Evolutionary conservation across 2,888 invertebrate species (phyloP).

Genomic region (Sinohyriopsis cumingii): DNA sequence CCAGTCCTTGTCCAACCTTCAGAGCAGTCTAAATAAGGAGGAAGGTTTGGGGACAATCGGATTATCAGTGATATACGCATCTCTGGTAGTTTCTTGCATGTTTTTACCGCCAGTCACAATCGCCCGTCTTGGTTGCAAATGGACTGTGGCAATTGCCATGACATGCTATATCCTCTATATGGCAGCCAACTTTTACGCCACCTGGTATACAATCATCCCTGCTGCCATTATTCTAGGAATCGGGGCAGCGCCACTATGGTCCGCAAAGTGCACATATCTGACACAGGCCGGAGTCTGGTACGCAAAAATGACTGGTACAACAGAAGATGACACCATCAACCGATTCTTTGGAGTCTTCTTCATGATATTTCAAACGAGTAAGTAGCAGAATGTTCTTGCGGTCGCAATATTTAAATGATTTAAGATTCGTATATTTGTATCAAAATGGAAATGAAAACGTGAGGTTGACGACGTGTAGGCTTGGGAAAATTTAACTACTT

Average conservation of each 20-base stretch:
- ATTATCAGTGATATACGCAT: slow-evolving; percentile 91
- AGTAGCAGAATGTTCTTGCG: slow-evolving; percentile 71
- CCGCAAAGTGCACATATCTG: slow-evolving; percentile 97
- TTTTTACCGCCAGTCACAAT: slow-evolving; percentile 78
- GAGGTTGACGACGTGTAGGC: no score
- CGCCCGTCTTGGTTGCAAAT: slow-evolving; percentile 87
- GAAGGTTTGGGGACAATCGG: slow-evolving; percentile 93
- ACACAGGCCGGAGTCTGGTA: slow-evolving; percentile 87
- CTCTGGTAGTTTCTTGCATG: slow-evolving; percentile 94
- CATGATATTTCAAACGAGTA: slow-evolving; percentile 96
- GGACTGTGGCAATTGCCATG: slow-evolving; percentile 94
- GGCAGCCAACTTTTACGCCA: slow-evolving; percentile 92
- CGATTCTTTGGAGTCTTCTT: slow-evolving; percentile 99
- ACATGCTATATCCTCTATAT: slow-evolving; percentile 95
- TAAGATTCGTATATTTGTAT: no score
- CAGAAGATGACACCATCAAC: slow-evolving; percentile 91
- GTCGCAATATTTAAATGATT: no score
- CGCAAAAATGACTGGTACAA: slow-evolving; percentile 84
- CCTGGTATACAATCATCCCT: slow-evolving; percentile 81
- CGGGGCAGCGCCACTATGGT: slow-evolving; percentile 98
- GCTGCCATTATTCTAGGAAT: slow-evolving; percentile 93
- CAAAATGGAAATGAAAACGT: no score
- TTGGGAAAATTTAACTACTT: no score
- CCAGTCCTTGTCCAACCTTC: slow-evolving; percentile 94
- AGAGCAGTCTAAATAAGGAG: slow-evolving; percentile 90